phyloP scores from a whole-genome alignment of 2,797 vertebrate species.

The Coracias cyanogaster region DNA sequence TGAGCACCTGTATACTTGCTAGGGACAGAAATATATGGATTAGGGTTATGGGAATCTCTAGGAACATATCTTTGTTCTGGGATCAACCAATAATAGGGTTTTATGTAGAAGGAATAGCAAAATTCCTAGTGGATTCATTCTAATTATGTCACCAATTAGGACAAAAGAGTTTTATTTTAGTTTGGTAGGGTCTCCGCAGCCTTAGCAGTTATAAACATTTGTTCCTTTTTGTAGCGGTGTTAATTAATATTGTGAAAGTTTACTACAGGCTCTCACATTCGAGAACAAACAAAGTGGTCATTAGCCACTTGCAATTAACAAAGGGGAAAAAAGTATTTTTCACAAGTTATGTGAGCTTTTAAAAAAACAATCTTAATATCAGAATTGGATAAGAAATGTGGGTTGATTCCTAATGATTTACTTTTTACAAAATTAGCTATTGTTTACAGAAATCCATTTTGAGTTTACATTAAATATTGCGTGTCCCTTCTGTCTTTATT shows the following conservation, averaged over 20 bases:
- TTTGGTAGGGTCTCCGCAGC: constrained; percentile 51
- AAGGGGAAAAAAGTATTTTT: not conserved
- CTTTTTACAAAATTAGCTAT: not conserved
- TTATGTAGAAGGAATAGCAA: constrained; percentile 39
- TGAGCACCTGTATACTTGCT: constrained; percentile 66
- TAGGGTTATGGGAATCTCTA: constrained; percentile 54
- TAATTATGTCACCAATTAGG: constrained; percentile 55
- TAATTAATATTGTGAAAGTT: constrained; percentile 32
- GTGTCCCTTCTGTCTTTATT: not conserved
- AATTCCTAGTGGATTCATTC: constrained; percentile 58
- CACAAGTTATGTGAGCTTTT: not conserved
- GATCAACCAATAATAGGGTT: constrained; percentile 65
- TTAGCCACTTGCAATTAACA: not conserved
- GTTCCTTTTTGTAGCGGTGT: not conserved
- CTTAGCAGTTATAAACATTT: constrained; percentile 35
- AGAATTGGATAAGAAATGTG: not conserved
- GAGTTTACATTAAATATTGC: not conserved
- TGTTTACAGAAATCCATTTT: not conserved
- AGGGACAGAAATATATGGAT: constrained; percentile 49
- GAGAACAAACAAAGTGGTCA: not conserved
- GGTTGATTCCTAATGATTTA: not conserved
- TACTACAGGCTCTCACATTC: not conserved
- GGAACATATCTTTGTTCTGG: constrained; percentile 57
- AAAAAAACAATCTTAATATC: not conserved
- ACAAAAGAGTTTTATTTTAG: constrained; percentile 35